Evolutionary conservation across 1,140 invertebrate species (phyloP), one percentile per base, ranked within the genome.

Genomic region (Ostrea edulis): DNA sequence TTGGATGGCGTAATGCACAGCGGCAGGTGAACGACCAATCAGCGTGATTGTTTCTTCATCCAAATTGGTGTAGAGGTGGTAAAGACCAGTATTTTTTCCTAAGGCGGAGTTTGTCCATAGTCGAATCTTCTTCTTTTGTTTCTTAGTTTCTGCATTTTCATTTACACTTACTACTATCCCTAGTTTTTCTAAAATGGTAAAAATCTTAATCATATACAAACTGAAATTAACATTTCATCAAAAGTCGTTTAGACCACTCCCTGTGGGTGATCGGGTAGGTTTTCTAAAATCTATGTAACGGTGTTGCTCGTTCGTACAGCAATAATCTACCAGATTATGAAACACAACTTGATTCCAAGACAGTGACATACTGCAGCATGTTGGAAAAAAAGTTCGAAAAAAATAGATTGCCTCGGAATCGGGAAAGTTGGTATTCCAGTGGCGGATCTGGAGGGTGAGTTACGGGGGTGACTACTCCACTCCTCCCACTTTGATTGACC

Each of bases 1-100:
- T 54, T 93, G 91, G 11, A 92, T 68, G 0, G 88, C 93, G 85
- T 93, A 92, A 85, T 93, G 93, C 1, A 93, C 89, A 20, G 93
- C 93, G n/a, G 86, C 62, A 12, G 51, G 8, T 25, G 85, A 87
- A 25, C 68, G 82, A 8, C 92, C 92, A 0, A 52, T 88, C 9
- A 94, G 82, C 12, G 82, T 71, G n/a, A 93, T 87, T 12, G 20
- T 35, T 12, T 83, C 71, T 0, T 25, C 82, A 11, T 84, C 25
- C 20, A 81, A 29, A 25, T 91, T 62, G 12, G 90, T 88, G 3
- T 65, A 44, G 9, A 93, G 84, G 12, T 20, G n/a, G 83, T 93
- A 92, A 2, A 86, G 86, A 20, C 93, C 92, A 0, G 62, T 44
- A 29, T 62, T 87, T 44, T 22, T 53, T 11, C 54, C 25, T 7